Evolutionary conservation across 2,797 vertebrate genomes (phyloP), one percentile per base, ranked within the genome.

Genomic region (Denticeps clupeoides): DNA sequence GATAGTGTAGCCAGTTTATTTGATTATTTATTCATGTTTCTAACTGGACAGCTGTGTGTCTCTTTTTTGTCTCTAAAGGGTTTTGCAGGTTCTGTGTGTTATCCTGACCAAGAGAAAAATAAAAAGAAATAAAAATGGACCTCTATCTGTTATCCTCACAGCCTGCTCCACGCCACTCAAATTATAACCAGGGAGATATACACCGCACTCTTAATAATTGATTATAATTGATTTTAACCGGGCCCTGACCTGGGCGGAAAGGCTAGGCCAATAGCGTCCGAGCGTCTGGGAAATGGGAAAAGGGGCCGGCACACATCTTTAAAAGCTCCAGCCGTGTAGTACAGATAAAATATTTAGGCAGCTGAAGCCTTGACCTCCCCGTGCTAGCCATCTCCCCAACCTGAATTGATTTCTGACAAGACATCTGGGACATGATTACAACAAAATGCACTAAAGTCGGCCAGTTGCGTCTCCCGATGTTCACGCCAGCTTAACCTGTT

Each of bases 301-400:
- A 80, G 67, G 86, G 72, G 73, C 81, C 68, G 75, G 72, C 66
- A 76, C 75, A 73, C 77, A 71, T 83, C 82, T 89, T 88, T 90
- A 91, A 91, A 91, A 91, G 88, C 88, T 86, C 75, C 72, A 89
- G 82, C 90, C 79, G 81, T 80, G 83, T 86, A 81, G 78, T 83
- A 77, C 81, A 86, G 83, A 94, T 93, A 77, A 92, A 93, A 91
- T 91, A 92, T 95, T 93, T 90, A 93, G 84, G 82, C 81, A 78
- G 83, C 74, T 69, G 79, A 84, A 89, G 84, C 77, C 86, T 73
- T 91, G 89, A 91, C 89, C 85, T 88, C 83, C 73, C 70, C 75
- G 73, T 83, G 83, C 83, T 77, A 85, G 78, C 82, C 85, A 81
- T 82, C 82, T 88, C 80, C 80, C 35, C 81, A 87, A 87, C 84